phyloP scores from a whole-genome alignment of 2,888 invertebrate species.

The Tenthredo notha region DNA sequence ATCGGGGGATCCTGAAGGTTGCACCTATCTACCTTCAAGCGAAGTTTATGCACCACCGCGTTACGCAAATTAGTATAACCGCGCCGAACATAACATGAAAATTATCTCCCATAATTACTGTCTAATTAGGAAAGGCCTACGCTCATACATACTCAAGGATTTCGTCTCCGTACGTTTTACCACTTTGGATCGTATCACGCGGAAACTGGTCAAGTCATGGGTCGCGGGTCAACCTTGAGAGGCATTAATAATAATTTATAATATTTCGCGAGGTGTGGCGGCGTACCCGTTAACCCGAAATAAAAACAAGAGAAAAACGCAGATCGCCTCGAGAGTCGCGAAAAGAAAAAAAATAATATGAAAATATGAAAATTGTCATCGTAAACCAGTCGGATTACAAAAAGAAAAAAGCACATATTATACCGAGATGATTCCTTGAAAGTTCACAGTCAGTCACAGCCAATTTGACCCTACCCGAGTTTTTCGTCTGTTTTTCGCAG shows the following conservation, averaged over 20 bases:
- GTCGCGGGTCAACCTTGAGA: conserved; percentile 45
- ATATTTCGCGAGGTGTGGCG: conserved; percentile 73
- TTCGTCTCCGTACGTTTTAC: neutral
- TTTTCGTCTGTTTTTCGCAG: no score
- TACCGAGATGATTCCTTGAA: no score
- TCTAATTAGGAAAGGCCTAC: conserved; percentile 21
- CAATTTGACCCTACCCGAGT: no score
- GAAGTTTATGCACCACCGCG: conserved; percentile 52
- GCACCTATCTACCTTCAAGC: neutral
- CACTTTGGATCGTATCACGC: conserved; percentile 28
- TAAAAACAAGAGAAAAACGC: neutral
- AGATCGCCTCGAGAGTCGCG: neutral
- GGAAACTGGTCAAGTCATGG: conserved; percentile 70
- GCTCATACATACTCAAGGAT: neutral
- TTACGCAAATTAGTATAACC: conserved; percentile 53
- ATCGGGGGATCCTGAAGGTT: neutral
- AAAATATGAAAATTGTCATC: conserved; percentile 60
- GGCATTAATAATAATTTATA: conserved; percentile 76
- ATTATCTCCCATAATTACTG: conserved; percentile 36
- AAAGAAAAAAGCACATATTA: neutral
- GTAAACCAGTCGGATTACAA: conserved; percentile 64
- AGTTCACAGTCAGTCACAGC: no score
- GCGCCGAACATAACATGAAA: conserved; percentile 33
- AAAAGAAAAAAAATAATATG: neutral
- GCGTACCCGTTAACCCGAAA: conserved; percentile 61